Base-by-base conservation (phyloP, 53 echinoderm and acorn worm genomes). In the Crossaster papposus region DNA sequence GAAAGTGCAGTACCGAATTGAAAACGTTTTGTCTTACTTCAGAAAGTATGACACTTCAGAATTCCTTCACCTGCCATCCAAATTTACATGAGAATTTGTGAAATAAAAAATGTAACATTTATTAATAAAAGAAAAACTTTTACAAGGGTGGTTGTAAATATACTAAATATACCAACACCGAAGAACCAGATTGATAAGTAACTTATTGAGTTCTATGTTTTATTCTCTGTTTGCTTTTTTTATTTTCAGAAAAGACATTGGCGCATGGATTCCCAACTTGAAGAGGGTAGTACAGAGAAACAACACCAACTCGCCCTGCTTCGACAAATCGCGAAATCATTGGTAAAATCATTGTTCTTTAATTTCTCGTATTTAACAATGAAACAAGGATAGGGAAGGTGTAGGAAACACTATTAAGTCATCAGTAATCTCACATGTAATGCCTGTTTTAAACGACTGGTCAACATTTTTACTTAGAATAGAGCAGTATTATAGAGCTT, bases 281-380 rank as follows among this genome's bases (percentile, higher is more conserved):
- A 17, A 34, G 62, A 5, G 63, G 76, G 32, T 24, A 63, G 32
- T 53, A 75, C 54, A 23, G 22, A 77, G 77, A 36, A 83, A 70
- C 33, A 76, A 77, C 76, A n/a, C 23, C 37, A 76, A 33, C 58
- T 87, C 20, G 29, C 28, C 87, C 32, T 77, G 58, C 76, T 87
- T 87, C 58, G 62, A 54, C 24, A 87, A 76, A 87, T 87, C 37
- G 87, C 87, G 77, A 58, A 58, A 76, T 76, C 87, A 55, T 77
- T 87, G 87, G 87, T 87, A 58, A 87, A 6, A 30, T 74, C 12
- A 68, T 26, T 68, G 30, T 33, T 20, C 5, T 17, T 36, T 33
- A 2, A 74, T 22, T 4, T 18, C 22, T 14, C 58, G 12, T 17
- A 15, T 58, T 58, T 11, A 58, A 58, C 15, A 58, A 14, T 18